Evolutionary conservation across 2,888 invertebrate species (phyloP).

Genomic region (Blera fallax): DNA sequence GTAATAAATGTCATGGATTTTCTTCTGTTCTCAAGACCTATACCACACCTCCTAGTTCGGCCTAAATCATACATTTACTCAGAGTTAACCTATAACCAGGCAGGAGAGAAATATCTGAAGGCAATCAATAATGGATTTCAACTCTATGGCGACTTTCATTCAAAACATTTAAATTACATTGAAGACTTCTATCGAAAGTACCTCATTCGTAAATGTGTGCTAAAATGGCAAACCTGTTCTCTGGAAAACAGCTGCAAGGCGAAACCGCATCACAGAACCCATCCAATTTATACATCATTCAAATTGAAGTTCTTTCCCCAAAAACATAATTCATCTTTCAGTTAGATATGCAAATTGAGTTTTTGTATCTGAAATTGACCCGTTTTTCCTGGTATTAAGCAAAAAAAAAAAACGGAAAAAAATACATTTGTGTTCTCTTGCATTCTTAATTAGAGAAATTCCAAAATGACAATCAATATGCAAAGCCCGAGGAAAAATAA

Average conservation of each 20-base stretch:
- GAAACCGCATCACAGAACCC: background rate
- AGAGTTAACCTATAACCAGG: no score
- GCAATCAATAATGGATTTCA: no score
- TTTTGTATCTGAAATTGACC: slow-evolving; percentile 45
- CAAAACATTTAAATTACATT: no score
- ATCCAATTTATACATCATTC: background rate
- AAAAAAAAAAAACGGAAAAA: background rate
- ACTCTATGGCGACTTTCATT: no score
- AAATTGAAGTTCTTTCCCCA: background rate
- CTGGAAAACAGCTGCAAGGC: background rate
- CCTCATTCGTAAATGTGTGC: no score
- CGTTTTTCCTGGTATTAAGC: slow-evolving; percentile 34
- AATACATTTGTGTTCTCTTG: slow-evolving; percentile 30
- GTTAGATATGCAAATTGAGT: slow-evolving; percentile 68
- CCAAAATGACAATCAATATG: slow-evolving; percentile 43
- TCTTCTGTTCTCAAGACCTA: no score
- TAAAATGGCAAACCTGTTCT: no score
- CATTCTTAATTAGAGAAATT: slow-evolving; percentile 67
- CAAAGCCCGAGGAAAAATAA: slow-evolving; percentile 29
- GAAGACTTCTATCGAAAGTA: no score
- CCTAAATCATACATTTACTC: no score
- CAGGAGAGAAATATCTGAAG: no score
- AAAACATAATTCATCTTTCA: slow-evolving; percentile 53
- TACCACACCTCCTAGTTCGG: no score
- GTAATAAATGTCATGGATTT: no score